These are phyloP conservation scores for Yponomeuta sedellus DNA, from an alignment of 2,888 invertebrate genomes.

Conservation along the genomic window DNA sequence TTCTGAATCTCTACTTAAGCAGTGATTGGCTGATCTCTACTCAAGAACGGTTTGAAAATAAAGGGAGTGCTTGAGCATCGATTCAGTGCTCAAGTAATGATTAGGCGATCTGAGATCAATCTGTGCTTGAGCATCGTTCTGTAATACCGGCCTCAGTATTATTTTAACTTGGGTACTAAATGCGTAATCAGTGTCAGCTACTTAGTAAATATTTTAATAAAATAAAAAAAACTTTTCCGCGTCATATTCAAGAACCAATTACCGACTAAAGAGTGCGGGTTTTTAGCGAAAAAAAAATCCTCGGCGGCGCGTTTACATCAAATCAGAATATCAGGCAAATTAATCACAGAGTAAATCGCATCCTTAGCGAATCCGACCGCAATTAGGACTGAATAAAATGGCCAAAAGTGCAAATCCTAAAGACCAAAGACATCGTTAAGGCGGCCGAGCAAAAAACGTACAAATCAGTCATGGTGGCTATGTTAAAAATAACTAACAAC, in stretches of 20 bases:
- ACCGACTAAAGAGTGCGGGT: neutral
- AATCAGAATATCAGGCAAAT: constrained; percentile 43
- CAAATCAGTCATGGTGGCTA: constrained; percentile 42
- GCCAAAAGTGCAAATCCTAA: constrained; percentile 41
- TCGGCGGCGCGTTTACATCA: constrained; percentile 28
- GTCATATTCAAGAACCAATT: constrained; percentile 13
- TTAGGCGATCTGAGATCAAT: no score
- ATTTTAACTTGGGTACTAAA: no score
- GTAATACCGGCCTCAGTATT: no score
- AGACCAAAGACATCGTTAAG: constrained; percentile 64
- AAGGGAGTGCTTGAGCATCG: no score
- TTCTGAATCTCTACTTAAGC: no score
- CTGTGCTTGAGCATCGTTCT: no score
- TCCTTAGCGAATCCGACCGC: constrained; percentile 70
- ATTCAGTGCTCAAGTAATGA: no score
- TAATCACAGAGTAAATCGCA: constrained; percentile 68
- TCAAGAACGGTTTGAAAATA: no score
- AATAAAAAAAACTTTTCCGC: neutral
- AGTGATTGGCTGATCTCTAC: no score
- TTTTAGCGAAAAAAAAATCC: neutral
- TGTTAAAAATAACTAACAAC: constrained; percentile 11
- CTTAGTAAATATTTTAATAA: no score
- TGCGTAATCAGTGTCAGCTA: no score
- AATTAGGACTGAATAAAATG: constrained; percentile 67
- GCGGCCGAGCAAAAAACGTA: constrained; percentile 40